Conservation (phyloP, 2,888 invertebrate genomes). For the Labia minor region DNA sequence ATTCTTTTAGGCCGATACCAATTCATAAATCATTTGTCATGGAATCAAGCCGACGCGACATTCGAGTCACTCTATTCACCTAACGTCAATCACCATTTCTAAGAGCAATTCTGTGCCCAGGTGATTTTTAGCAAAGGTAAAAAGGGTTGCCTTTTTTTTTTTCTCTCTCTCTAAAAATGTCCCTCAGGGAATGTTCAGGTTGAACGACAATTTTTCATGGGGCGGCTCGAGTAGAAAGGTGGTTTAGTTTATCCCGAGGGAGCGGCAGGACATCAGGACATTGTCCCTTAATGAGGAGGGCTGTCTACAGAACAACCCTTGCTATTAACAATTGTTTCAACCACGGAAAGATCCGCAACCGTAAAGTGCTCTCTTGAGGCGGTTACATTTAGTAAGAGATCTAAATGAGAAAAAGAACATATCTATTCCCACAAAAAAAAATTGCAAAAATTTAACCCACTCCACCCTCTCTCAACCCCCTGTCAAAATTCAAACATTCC, state of each 20-base stretch:
- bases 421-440: too few relatives aligned
- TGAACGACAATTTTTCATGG: neutral
- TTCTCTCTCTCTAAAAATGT: too few relatives aligned
- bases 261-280: neutral
- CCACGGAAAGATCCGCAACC: neutral
- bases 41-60: neutral
- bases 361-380: neutral
- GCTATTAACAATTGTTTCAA: neutral
- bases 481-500: too few relatives aligned
- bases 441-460: too few relatives aligned
- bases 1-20: neutral
- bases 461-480: too few relatives aligned
- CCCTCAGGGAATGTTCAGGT: neutral
- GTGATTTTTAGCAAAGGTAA: too few relatives aligned
- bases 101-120: too few relatives aligned
- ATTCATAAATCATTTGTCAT: slow-evolving; percentile 7
- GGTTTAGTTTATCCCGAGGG: neutral
- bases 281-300: slow-evolving; percentile 13
- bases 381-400: too few relatives aligned
- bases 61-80: neutral
- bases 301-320: neutral
- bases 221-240: neutral
- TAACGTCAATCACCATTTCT: neutral
- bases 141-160: too few relatives aligned
- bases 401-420: too few relatives aligned